A percentile compares a stretch with the other conserved stretches of the same genome.
Conservation (phyloP, 2,797 vertebrate genomes). For the Rhinoraja longicauda region DNA sequence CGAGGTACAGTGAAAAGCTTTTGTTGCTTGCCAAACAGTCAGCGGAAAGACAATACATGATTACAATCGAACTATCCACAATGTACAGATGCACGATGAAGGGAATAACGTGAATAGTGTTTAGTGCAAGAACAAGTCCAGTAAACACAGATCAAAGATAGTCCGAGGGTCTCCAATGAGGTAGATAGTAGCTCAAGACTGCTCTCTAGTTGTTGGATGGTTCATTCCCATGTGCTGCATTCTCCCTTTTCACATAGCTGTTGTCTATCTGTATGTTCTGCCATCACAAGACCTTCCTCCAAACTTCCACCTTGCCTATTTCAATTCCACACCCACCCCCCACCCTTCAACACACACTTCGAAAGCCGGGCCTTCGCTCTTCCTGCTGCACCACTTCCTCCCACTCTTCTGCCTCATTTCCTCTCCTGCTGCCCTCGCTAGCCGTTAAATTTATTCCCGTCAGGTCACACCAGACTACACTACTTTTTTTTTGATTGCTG, state of each 20-base stretch:
- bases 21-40: too few relatives aligned
- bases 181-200: too few relatives aligned
- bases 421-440: neutral
- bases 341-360: neutral
- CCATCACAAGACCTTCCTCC: neutral
- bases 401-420: slow-evolving; percentile 12
- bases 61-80: too few relatives aligned
- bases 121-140: too few relatives aligned
- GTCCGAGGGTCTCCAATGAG: too few relatives aligned
- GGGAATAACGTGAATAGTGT: too few relatives aligned
- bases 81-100: too few relatives aligned
- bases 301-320: neutral
- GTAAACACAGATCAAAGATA: too few relatives aligned
- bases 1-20: too few relatives aligned
- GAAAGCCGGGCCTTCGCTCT: neutral
- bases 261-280: neutral
- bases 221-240: neutral
- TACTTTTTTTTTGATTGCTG: neutral
- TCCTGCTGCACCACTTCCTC: neutral
- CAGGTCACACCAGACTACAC: neutral
- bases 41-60: too few relatives aligned
- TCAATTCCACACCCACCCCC: neutral
- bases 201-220: too few relatives aligned
- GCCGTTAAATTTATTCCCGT: neutral
- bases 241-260: neutral